Percentiles rank a stretch among this genome's conserved stretches.
phyloP scores from a whole-genome alignment of 2,113 vertebrate species.

The Cyphomyrus discorhynchus region DNA sequence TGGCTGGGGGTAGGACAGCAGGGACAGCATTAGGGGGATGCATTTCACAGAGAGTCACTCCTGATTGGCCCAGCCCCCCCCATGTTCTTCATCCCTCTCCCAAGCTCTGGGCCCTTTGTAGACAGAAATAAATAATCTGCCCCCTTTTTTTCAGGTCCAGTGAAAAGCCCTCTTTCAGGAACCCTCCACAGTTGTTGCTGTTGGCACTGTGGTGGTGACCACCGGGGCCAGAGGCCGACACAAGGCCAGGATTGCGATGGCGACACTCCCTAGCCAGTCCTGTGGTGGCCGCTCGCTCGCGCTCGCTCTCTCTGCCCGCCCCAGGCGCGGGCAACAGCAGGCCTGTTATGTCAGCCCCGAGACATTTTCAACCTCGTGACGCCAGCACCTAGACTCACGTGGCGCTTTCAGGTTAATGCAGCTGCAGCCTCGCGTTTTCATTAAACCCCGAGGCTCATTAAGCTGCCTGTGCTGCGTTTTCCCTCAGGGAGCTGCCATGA shows the following conservation, averaged over 20 bases:
- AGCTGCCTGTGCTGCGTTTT: neutral
- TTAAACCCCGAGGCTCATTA: neutral
- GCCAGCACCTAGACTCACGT: neutral
- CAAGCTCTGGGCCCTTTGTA: constrained; percentile 12
- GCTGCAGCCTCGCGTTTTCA: neutral
- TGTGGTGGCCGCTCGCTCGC: constrained; percentile 19
- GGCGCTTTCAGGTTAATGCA: neutral
- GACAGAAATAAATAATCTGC: constrained; percentile 31
- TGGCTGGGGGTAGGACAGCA: neutral
- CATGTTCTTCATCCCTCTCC: neutral
- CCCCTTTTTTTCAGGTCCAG: constrained; percentile 28
- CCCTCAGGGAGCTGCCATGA: neutral
- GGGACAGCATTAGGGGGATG: neutral
- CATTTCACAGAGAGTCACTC: constrained; percentile 6
- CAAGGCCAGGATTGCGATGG: constrained; percentile 7
- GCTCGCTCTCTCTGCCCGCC: neutral
- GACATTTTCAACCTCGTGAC: neutral
- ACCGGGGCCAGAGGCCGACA: constrained; percentile 22
- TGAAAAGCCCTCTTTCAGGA: constrained; percentile 40
- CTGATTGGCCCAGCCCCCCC: neutral
- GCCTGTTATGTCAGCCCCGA: neutral
- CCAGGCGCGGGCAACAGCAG: neutral
- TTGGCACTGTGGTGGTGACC: constrained; percentile 30
- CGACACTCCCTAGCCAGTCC: neutral
- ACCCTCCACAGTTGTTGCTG: constrained; percentile 32